Base-by-base conservation (phyloP, 2,797 vertebrate genomes). In the Sebastes itinus region DNA sequence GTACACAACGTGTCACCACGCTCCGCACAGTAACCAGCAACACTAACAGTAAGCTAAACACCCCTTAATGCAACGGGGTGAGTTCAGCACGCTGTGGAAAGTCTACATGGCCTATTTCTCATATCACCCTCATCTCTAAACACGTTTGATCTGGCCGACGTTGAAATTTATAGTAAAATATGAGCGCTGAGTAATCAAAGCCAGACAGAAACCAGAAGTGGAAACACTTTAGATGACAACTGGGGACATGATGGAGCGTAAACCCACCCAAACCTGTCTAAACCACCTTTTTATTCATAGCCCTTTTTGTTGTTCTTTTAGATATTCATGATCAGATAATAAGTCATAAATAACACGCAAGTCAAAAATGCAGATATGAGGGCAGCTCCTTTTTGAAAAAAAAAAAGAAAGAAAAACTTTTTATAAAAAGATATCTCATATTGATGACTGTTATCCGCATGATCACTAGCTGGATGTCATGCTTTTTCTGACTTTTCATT, bases 161-260 rank as follows among this genome's bases (percentile, higher is more conserved):
- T n/a, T 79, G 59, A 89, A 80, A 87, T 84, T 81, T 83, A 83
- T 74, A 35, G 65, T 87, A 73, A 88, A 88, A 87, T 83, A 80
- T 83, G 82, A 75, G 12, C 1, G 38, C 42, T 74, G 75, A 72
- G 72, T 86, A 90, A 89, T 86, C 75, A 85, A 75, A 91, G 54
- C 59, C 80, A 77, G 85, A 87, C 56, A 83, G 68, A 88, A 81
- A 87, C 70, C 87, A 85, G 88, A 84, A 67, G 82, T 84, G 87
- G 85, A 89, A 91, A 91, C 84, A 80, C 78, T 92, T 84, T 33
- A 81, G 82, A 83, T 87, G 89, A 88, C 87, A 91, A 71, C 69
- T 77, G 49, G 67, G 65, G 77, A 92, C 86, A 71, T 80, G 72
- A 88, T 78, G 63, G 70, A 88, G 49, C 12, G 54, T 77, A 72